Evolutionary conservation across 2,113 vertebrate genomes (phyloP).

Genomic region (Callipepla californica): DNA sequence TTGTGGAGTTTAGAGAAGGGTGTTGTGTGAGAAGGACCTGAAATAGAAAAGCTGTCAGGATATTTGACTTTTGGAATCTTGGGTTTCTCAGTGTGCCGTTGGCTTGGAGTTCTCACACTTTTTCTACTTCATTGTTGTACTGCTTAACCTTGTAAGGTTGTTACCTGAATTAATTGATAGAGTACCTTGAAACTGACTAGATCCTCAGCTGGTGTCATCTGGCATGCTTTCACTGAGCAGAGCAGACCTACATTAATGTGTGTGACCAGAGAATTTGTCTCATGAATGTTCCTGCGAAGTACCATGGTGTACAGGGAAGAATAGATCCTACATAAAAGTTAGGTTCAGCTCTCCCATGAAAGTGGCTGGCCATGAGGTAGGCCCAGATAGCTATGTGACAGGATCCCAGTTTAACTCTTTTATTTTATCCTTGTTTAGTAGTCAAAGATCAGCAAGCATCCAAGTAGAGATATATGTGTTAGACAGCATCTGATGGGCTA

Average conservation of each 20-base stretch:
- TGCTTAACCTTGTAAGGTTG: background rate
- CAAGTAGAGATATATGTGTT: constrained; percentile 64
- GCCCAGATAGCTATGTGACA: constrained; percentile 28
- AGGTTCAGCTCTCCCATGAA: background rate
- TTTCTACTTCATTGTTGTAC: background rate
- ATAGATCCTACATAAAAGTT: background rate
- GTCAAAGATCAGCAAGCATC: constrained; percentile 53
- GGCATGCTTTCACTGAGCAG: background rate
- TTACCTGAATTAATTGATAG: constrained; percentile 23
- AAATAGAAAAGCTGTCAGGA: background rate
- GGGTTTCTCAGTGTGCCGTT: background rate
- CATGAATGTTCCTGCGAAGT: background rate
- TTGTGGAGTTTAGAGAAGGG: background rate
- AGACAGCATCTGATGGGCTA: constrained; percentile 63
- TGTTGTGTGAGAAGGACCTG: background rate
- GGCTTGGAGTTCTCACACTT: background rate
- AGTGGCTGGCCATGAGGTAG: background rate
- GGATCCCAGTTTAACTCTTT: constrained; percentile 4
- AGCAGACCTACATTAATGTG: background rate
- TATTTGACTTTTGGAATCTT: background rate
- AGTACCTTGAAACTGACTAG: background rate
- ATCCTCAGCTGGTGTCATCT: background rate
- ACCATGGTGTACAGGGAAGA: background rate
- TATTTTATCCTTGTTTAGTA: constrained; percentile 62
- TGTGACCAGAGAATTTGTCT: background rate